Conservation (phyloP, 2,888 invertebrate species). For the Dendrolimus pini region DNA sequence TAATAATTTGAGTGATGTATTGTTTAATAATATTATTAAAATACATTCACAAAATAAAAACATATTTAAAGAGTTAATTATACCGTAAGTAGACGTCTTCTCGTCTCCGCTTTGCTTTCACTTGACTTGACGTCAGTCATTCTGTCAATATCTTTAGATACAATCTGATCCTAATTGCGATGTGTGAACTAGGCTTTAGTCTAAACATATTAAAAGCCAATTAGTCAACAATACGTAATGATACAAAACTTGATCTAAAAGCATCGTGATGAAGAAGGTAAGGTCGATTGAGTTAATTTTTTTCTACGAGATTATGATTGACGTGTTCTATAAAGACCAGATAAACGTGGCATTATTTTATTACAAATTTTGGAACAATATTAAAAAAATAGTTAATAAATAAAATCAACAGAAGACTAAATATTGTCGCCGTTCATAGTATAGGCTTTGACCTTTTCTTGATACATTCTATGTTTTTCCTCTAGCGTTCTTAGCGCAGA, state of each 20-base stretch:
- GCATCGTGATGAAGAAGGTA: slow-evolving; percentile 1
- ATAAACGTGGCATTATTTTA: background rate
- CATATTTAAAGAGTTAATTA: no score
- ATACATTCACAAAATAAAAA: no score
- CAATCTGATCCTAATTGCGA: slow-evolving; percentile 14
- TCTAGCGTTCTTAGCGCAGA: slow-evolving; percentile 50
- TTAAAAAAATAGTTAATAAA: no score
- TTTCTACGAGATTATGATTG: no score
- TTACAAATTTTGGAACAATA: no score
- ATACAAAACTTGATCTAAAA: background rate
- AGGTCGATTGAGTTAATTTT: background rate
- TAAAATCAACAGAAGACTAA: no score
- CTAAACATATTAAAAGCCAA: background rate
- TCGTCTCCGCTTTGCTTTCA: slow-evolving; percentile 17
- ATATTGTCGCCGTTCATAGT: slow-evolving; percentile 12
- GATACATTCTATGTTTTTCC: slow-evolving; percentile 61
- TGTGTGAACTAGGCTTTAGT: slow-evolving; percentile 10
- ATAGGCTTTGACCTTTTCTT: slow-evolving; percentile 56
- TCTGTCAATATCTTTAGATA: slow-evolving; percentile 8
- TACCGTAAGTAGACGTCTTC: slow-evolving; percentile 1
- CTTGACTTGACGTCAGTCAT: slow-evolving; percentile 18
- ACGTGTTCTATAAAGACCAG: no score
- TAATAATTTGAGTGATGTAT: no score
- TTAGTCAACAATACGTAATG: background rate
- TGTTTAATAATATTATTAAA: no score